Evolutionary conservation across 2,888 invertebrate species (phyloP).

Genomic region (Eledona agricola): DNA sequence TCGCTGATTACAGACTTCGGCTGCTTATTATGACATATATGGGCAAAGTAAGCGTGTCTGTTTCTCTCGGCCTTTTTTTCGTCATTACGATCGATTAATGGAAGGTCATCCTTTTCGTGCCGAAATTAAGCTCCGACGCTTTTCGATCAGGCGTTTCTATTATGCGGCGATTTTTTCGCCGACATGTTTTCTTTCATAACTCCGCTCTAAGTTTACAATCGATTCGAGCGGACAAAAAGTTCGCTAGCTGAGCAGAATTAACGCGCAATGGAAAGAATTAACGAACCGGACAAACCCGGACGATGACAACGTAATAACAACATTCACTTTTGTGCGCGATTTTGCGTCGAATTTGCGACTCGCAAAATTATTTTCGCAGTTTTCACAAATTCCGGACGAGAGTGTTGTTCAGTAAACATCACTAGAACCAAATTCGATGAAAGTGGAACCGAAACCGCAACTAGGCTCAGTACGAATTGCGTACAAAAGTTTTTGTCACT

Average conservation of each 20-base stretch:
- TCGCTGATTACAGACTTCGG: too few species aligned
- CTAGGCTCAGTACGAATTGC: too few species aligned
- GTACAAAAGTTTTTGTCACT: too few species aligned
- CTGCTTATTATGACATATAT: too few species aligned
- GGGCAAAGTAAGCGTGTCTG: constrained; percentile 2
- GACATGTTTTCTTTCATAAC: constrained; percentile 3
- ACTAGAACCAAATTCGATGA: too few species aligned
- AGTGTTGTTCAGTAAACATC: too few species aligned
- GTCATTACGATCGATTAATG: background rate
- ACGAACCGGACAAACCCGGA: constrained; percentile 25
- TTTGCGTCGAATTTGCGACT: too few species aligned
- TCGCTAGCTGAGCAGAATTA: constrained; percentile 4
- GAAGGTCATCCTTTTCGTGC: constrained; percentile 10
- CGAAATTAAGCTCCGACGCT: too few species aligned
- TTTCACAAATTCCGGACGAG: too few species aligned
- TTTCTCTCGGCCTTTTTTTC: constrained; percentile 5
- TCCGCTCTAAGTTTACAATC: constrained; percentile 5
- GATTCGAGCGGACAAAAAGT: constrained; percentile 13
- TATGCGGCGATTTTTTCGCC: constrained; percentile 4
- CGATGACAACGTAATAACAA: constrained; percentile 30
- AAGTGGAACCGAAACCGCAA: too few species aligned
- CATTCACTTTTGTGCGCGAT: constrained; percentile 29
- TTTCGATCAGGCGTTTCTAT: background rate
- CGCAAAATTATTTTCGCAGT: too few species aligned
- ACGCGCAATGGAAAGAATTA: constrained; percentile 21